These are phyloP conservation scores for Bilobella aurantiaca DNA, from an alignment of 1,140 invertebrate species.

Conservation along the genomic window DNA sequence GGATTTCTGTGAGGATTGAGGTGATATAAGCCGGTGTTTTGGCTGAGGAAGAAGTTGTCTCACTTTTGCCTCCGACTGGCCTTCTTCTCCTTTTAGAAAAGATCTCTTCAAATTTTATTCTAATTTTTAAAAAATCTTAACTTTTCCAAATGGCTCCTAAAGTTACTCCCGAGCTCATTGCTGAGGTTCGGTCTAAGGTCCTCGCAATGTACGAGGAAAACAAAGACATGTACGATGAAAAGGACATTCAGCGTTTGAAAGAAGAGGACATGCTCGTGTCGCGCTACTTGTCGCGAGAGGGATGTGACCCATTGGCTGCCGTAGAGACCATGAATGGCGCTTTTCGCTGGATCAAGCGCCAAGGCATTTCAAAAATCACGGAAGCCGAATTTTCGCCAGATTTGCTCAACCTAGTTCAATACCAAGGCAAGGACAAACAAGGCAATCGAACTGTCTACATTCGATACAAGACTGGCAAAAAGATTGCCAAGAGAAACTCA, in stretches of 20 bases:
- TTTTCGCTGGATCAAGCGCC: not conserved
- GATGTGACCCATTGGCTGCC: not conserved
- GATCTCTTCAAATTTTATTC: too few species aligned
- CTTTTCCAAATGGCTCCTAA: not conserved
- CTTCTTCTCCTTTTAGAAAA: too few species aligned
- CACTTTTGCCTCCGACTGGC: too few species aligned
- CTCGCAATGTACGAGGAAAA: not conserved
- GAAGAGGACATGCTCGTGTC: not conserved
- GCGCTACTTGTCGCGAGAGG: constrained; percentile 6
- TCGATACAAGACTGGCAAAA: constrained; percentile 9
- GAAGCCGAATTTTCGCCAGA: constrained; percentile 3
- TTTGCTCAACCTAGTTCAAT: not conserved
- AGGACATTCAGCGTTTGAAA: not conserved
- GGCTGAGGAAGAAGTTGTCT: too few species aligned
- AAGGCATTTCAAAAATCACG: not conserved
- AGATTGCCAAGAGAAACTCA: constrained; percentile 10
- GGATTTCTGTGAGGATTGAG: too few species aligned
- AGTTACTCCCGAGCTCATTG: not conserved
- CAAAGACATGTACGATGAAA: not conserved
- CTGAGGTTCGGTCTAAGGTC: not conserved
- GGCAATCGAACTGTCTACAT: not conserved
- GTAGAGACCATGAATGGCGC: not conserved
- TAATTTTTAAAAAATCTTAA: not conserved
- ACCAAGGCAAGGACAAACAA: constrained; percentile 6
- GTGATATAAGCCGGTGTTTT: too few species aligned